Evolutionary conservation across 2,888 invertebrate genomes (phyloP).

Genomic region (Pachymerium ferrugineum): DNA sequence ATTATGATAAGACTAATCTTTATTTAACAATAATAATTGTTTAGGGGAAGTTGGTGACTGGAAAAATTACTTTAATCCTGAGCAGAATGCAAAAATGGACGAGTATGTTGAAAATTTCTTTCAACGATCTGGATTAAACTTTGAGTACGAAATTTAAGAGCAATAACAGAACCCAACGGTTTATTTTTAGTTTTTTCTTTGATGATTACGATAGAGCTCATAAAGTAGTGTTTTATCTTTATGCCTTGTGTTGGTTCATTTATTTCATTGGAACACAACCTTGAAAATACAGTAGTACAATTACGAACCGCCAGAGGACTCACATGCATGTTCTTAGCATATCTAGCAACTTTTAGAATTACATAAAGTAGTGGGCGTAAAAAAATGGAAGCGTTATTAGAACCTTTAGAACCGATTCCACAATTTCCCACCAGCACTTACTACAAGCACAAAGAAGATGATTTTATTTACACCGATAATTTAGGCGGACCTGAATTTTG

Average conservation of each 20-base stretch:
- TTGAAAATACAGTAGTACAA: too few species aligned
- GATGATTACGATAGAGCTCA: too few species aligned
- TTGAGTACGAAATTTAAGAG: conserved; percentile 30
- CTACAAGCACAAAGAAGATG: neutral
- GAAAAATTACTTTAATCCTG: conserved; percentile 31
- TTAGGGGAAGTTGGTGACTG: conserved; percentile 34
- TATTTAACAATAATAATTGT: neutral
- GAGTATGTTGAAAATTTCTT: conserved; percentile 32
- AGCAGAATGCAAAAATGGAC: conserved; percentile 28
- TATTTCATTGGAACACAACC: too few species aligned
- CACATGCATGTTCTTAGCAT: too few species aligned
- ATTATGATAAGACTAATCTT: too few species aligned
- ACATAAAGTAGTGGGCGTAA: too few species aligned
- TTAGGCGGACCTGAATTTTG: neutral
- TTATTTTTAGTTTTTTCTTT: too few species aligned
- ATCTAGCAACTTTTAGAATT: too few species aligned
- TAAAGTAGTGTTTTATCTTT: too few species aligned
- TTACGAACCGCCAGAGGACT: too few species aligned
- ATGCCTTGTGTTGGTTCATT: too few species aligned
- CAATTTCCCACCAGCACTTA: neutral
- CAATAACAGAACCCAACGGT: too few species aligned
- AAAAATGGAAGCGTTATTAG: neutral
- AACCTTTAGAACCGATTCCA: neutral
- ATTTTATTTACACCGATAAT: neutral
- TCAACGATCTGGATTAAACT: conserved; percentile 31